Conservation (phyloP, 1,140 invertebrate genomes). For the Manduca sexta region DNA sequence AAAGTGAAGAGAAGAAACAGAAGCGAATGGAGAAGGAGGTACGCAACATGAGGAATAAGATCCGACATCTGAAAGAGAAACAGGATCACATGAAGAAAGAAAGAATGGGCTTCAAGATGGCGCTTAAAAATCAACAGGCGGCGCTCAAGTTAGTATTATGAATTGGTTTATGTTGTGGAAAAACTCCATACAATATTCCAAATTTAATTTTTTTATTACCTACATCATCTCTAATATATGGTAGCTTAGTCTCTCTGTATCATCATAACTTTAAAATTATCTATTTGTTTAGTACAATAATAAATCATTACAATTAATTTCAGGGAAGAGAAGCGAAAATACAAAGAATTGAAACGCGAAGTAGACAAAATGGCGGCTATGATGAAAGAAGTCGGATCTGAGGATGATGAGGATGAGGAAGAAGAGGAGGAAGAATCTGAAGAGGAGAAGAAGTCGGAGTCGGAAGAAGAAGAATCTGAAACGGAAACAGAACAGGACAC, state of each 20-base stretch:
- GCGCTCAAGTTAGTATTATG: slow-evolving; percentile 75
- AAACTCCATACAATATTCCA: too few relatives aligned
- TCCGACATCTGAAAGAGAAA: slow-evolving; percentile 86
- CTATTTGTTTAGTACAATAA: too few relatives aligned
- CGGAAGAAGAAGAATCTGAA: slow-evolving; percentile 76
- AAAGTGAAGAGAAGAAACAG: slow-evolving; percentile 82
- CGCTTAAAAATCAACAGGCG: slow-evolving; percentile 85
- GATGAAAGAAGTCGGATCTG: slow-evolving; percentile 85
- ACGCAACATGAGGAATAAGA: slow-evolving; percentile 83
- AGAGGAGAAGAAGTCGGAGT: slow-evolving; percentile 76
- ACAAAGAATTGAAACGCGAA: slow-evolving; percentile 86
- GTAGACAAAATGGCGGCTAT: slow-evolving; percentile 91
- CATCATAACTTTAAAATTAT: too few relatives aligned
- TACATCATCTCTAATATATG: too few relatives aligned
- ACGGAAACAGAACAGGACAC: slow-evolving; percentile 76
- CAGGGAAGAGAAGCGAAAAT: slow-evolving; percentile 83
- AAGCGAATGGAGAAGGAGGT: slow-evolving; percentile 82
- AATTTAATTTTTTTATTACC: too few relatives aligned
- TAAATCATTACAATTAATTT: slow-evolving; percentile 12
- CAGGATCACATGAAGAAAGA: slow-evolving; percentile 85
- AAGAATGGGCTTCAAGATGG: slow-evolving; percentile 82
- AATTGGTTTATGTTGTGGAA: background rate
- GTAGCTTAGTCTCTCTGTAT: too few relatives aligned
- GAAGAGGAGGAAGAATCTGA: slow-evolving; percentile 79
- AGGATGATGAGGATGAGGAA: slow-evolving; percentile 79